Base-by-base conservation (phyloP, 2,888 invertebrate genomes). In the Thereva nobilitata region DNA sequence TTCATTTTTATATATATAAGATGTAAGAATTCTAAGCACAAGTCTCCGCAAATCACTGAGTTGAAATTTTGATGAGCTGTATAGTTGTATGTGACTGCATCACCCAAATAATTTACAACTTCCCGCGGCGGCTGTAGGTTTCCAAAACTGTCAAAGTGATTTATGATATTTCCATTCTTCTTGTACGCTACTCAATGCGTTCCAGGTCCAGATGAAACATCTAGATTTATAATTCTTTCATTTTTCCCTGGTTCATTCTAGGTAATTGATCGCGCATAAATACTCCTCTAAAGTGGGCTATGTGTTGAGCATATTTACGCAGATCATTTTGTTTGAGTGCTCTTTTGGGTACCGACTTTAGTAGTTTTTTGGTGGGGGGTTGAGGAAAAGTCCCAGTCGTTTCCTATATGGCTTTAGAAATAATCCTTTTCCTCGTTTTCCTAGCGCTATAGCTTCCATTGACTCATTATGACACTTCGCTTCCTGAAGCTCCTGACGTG, bases 91-190 rank as follows among this genome's bases (percentile, higher is more conserved):
- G 66, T 38, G 34, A 73, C 69, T 37, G 71, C 64, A 40, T 55
- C 53, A 50, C 70, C 70, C 35, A 72, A 65, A 59, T 76, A 77
- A 23, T 72, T 72, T 10, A 74, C 69, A 6, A 76, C 53, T 72
- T 77, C 76, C 53, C 64, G 23, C 0, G 76, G 75, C 2, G 76
- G 77, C 59, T 71, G 71, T 35, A 77, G 70, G 70, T 79, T 74
- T 5, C 78, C 78, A 69, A 76, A 79, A 64, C 76, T 77, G 67
- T 79, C 78, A 72, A 75, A 79, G 70, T 79, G 80, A 54, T 73
- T 69, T 35, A 75, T 71, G 40, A 72, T 50, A 59, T 74, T 67
- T 41, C 71, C 71, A 4, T 71, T 68, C 72, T 78, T 78, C 42
- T 68, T 73, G 70, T 76, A 78, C 61, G 75, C 73, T 71, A 77